Percentiles rank a stretch among this genome's conserved stretches.
Conservation (phyloP, 1,140 invertebrate genomes). For the Drosophila arawakana region DNA sequence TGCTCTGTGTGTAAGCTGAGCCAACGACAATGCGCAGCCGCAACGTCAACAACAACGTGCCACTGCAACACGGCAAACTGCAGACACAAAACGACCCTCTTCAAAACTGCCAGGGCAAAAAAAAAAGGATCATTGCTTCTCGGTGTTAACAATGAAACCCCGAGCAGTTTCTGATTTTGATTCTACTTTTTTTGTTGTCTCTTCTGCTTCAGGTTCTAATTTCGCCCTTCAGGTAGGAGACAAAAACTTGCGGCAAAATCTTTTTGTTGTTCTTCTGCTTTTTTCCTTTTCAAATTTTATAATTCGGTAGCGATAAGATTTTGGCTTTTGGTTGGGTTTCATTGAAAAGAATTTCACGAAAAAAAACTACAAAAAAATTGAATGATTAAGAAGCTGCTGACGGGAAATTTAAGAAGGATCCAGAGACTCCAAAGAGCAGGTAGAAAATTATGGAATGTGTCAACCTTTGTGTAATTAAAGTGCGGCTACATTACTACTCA, state of each 20-base stretch:
- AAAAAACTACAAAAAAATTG: conserved; percentile 1
- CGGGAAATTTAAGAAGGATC: conserved; percentile 46
- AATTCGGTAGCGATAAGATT: conserved; percentile 40
- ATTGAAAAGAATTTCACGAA: conserved; percentile 36
- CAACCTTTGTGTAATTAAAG: conserved; percentile 19
- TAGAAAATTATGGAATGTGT: conserved; percentile 23
- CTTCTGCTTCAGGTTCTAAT: conserved; percentile 35
- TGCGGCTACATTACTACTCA: background rate
- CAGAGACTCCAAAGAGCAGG: background rate
- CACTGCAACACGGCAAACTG: conserved; percentile 34
- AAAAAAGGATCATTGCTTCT: conserved; percentile 31
- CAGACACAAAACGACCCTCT: conserved; percentile 46
- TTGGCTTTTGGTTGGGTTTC: conserved; percentile 48
- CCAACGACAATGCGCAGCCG: conserved; percentile 56
- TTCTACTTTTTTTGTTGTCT: background rate
- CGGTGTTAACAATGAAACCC: conserved; percentile 14
- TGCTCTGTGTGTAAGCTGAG: conserved; percentile 34
- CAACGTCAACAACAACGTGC: conserved; percentile 66
- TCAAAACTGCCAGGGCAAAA: conserved; percentile 38
- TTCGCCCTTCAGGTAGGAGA: conserved; percentile 42
- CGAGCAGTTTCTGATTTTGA: conserved; percentile 4
- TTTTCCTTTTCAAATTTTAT: conserved; percentile 20
- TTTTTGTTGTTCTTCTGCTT: conserved; percentile 24
- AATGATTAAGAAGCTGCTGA: background rate
- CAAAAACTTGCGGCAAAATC: conserved; percentile 33